Base-by-base conservation (phyloP, 2,797 vertebrate species). In the Nyctalus aviator region DNA sequence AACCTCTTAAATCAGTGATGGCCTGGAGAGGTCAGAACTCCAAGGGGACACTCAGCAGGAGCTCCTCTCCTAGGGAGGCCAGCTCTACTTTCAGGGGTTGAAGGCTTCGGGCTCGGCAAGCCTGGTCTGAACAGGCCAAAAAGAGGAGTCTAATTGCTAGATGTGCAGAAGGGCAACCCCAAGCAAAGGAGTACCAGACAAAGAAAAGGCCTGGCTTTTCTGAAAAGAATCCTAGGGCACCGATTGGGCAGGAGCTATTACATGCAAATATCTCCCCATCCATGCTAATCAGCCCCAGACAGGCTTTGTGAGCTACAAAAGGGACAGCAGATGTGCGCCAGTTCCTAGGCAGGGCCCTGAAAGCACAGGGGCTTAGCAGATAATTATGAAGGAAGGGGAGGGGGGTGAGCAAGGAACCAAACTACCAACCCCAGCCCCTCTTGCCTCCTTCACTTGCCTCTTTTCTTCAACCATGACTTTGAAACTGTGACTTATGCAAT, bases 271-370 rank as follows among this genome's bases (percentile, higher is more conserved):
- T 85, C 90, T 88, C 77, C 95, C 90, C 72, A 55, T 90, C 92
- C 84, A 93, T 95, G 96, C 92, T 97, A 97, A 97, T 97, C 94
- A 97, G 86, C 90, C 85, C 87, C 93, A 75, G 82, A 93, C 9
- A 0, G 0, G 90, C 97, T 97, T 96, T 97, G 96, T 97, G 94
- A 94, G 88, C 71, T 20, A 96, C 94, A 94, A 95, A 97, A 85
- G 85, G 71, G 91, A 88, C 21, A 37, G 97, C 98, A 98, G 97
- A 97, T 97, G 98, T 96, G 96, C 35, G 55, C n/a, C 21, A 57
- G 93, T 76, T 78, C 94, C 84, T 8, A 1, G 17, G 85, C 88
- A 62, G 62, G 30, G 62, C 76, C 79, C 78, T 46, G 62, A 90
- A 59, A 91, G 85, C 35, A 10, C 32, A 23, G 66, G 91, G 89